Evolutionary conservation across 2,888 invertebrate species (phyloP).

Genomic region (Dryomyza anilis): DNA sequence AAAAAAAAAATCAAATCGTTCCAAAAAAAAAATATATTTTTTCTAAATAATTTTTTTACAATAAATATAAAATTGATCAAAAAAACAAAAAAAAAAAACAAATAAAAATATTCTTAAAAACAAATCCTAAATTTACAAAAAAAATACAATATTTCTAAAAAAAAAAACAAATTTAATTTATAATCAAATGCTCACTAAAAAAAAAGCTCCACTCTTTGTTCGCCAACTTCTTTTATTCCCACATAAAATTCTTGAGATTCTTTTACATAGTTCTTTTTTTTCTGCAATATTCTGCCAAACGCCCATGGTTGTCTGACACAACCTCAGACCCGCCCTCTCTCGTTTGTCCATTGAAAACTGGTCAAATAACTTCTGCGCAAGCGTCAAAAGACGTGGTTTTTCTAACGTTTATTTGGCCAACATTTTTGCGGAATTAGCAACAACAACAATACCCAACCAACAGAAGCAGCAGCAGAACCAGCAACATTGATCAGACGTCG

Average conservation of each 20-base stretch:
- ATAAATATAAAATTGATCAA: too few relatives aligned
- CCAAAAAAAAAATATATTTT: too few relatives aligned
- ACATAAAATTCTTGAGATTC: not conserved
- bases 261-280: not conserved
- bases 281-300: not conserved
- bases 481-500: not conserved
- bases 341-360: conserved; percentile 3
- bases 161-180: too few relatives aligned
- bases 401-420: not conserved
- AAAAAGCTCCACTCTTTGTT: not conserved
- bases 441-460: not conserved
- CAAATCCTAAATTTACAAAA: too few relatives aligned
- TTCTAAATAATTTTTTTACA: too few relatives aligned
- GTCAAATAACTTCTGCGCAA: conserved; percentile 4
- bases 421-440: not conserved
- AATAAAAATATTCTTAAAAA: too few relatives aligned
- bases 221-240: conserved; percentile 10
- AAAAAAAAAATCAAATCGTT: too few relatives aligned
- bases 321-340: too few relatives aligned
- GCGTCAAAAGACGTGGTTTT: not conserved
- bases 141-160: too few relatives aligned
- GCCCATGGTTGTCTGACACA: too few relatives aligned
- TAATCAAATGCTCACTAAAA: too few relatives aligned
- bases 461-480: not conserved
- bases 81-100: too few relatives aligned